Conservation (phyloP, 2,888 invertebrate genomes). For the Meandrusa payeni region DNA sequence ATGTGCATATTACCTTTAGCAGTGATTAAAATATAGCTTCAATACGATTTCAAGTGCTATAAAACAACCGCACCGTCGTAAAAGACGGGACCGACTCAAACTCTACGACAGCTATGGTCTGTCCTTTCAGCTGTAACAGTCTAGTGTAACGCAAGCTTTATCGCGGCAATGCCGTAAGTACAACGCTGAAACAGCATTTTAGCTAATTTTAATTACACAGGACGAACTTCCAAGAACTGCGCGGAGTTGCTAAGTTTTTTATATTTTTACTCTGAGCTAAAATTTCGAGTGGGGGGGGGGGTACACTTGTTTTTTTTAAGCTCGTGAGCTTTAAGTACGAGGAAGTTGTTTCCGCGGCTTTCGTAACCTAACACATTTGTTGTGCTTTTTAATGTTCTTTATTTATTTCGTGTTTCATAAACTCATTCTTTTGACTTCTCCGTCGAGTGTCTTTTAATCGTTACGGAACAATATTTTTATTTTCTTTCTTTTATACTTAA, state of each 20-base stretch:
- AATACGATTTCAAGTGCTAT: background rate
- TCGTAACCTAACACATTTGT: constrained; percentile 16
- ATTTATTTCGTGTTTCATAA: constrained; percentile 10
- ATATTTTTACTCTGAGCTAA: constrained; percentile 29
- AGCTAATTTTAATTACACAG: constrained; percentile 41
- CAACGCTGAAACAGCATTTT: constrained; percentile 17
- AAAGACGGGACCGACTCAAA: background rate
- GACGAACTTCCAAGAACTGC: constrained; percentile 27
- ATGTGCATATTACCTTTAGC: too few species aligned
- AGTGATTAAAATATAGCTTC: too few species aligned
- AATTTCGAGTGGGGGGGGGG: constrained; percentile 29
- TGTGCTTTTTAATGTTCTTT: constrained; percentile 13
- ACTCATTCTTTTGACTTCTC: constrained; percentile 19
- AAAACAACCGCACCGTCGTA: background rate
- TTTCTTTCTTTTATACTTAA: constrained; percentile 6
- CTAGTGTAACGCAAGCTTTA: constrained; percentile 16
- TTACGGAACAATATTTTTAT: constrained; percentile 7
- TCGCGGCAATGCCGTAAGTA: constrained; percentile 1
- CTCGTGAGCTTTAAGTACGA: constrained; percentile 16
- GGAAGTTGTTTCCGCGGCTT: constrained; percentile 14
- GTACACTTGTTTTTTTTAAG: constrained; percentile 15
- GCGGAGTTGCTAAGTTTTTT: constrained; percentile 24
- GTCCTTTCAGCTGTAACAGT: constrained; percentile 20
- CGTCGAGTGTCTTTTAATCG: constrained; percentile 11
- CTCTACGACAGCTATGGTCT: background rate